phyloP scores from a whole-genome alignment of 2,797 vertebrate species.

The Rhinophrynus dorsalis region DNA sequence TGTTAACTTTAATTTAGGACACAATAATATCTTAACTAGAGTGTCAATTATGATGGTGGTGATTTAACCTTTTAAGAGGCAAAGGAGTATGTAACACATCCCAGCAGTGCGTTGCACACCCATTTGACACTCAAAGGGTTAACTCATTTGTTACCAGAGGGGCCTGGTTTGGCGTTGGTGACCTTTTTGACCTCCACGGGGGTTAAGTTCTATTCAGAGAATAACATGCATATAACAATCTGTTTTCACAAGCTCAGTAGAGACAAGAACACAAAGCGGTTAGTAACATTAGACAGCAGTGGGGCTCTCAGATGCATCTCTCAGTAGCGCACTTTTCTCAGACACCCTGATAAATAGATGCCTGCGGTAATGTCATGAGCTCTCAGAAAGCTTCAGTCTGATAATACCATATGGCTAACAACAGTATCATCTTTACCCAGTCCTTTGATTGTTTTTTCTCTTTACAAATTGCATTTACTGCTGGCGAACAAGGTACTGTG shows the following conservation, averaged over 20 bases:
- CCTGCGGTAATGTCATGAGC: slow-evolving; percentile 47
- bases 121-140: too few species aligned
- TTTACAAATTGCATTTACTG: slow-evolving; percentile 50
- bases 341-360: slow-evolving; percentile 40
- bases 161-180: too few species aligned
- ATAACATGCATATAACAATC: neutral
- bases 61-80: too few species aligned
- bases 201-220: neutral
- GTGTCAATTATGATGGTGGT: too few species aligned
- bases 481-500: slow-evolving; percentile 34
- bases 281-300: slow-evolving; percentile 26
- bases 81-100: too few species aligned
- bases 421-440: slow-evolving; percentile 46
- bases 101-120: too few species aligned
- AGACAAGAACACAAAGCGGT: slow-evolving; percentile 17
- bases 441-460: slow-evolving; percentile 48
- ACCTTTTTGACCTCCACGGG: neutral
- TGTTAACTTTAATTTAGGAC: too few species aligned
- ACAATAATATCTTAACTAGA: too few species aligned
- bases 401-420: slow-evolving; percentile 49
- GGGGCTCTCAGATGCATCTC: slow-evolving; percentile 12
- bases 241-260: slow-evolving; percentile 11
- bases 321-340: slow-evolving; percentile 35
- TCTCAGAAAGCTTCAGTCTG: slow-evolving; percentile 49
- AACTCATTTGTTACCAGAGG: too few species aligned